Base-by-base conservation (phyloP, 2,888 invertebrate species). In the Colletes collaris region DNA sequence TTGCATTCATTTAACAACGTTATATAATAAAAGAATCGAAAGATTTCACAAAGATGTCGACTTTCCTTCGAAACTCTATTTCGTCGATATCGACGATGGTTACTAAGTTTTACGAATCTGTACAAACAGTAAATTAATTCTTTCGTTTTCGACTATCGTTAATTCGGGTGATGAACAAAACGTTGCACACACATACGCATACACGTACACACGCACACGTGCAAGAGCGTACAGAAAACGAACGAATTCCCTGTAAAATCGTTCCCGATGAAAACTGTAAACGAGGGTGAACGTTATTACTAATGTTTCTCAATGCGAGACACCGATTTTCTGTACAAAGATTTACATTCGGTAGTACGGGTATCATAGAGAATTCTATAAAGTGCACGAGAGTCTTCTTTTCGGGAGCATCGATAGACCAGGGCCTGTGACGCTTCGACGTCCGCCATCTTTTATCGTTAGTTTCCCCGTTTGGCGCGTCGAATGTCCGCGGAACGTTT, bases 301-400 rank as follows among this genome's bases (percentile, higher is more conserved):
- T 40, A 59, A 40, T 58, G 44, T 46, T 5, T 13, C 52, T 63
- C 64, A 46, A 66, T 46, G 37, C 27, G n/a, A 52, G 13, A 64
- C 40, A 56, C 44, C 11, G n/a, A 55, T 56, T 19, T 65, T 46
- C 59, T 78, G 65, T 78, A 78, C 78, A 80, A 65, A 53, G 68
- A 78, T 77, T 69, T 80, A 78, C 68, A 80, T 44, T 52, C 11
- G 53, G 13, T 58, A 19, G 35, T 76, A 75, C 60, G 16, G 40
- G 65, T 72, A 40, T 10, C 72, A 56, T 49, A 72, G 50, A 59
- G 49, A 71, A 40, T 16, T 4, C 46, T 71, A 64, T 62, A 50
- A 67, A 27, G 58, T 76, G 49, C 52, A 60, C 53, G 11, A 37
- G n/a, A 71, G 40, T 62, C 53, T 71, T 70, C 44, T 16, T 7